Percentiles rank a stretch among this genome's conserved stretches.
Conservation (phyloP, 2,888 invertebrate species). For the Ctena decussata region DNA sequence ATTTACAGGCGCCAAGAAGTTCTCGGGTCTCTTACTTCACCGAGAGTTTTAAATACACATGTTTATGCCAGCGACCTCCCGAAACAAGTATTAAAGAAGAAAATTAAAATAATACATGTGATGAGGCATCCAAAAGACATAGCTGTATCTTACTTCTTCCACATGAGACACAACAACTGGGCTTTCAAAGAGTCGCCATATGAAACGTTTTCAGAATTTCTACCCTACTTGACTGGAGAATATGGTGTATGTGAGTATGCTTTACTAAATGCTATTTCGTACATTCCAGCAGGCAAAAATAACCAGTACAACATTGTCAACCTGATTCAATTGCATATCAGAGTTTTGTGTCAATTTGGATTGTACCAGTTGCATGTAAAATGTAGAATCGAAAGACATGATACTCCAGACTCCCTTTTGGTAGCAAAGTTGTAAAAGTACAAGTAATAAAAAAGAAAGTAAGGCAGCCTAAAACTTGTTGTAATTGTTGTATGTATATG, state of each 20-base stretch:
- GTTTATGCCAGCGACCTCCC: neutral
- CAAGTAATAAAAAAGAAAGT: too few relatives aligned
- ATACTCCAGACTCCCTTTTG: too few relatives aligned
- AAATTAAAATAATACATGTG: neutral
- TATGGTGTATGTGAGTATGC: neutral
- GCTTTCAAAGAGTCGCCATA: neutral
- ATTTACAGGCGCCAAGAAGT: neutral
- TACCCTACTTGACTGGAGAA: neutral
- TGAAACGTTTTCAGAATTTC: neutral
- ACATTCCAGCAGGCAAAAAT: too few relatives aligned
- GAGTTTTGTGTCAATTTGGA: too few relatives aligned
- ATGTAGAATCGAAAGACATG: too few relatives aligned
- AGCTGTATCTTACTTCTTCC: neutral
- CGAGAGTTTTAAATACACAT: neutral
- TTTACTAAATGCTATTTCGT: too few relatives aligned
- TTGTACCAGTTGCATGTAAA: too few relatives aligned
- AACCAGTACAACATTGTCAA: too few relatives aligned
- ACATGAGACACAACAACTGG: neutral
- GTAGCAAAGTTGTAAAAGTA: too few relatives aligned
- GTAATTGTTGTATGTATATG: too few relatives aligned
- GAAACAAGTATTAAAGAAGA: neutral
- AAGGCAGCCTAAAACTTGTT: too few relatives aligned
- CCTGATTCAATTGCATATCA: too few relatives aligned
- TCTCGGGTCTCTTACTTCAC: neutral
- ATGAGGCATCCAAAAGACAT: neutral